Conservation (phyloP, 2,888 invertebrate genomes). For the Metellina segmentata region DNA sequence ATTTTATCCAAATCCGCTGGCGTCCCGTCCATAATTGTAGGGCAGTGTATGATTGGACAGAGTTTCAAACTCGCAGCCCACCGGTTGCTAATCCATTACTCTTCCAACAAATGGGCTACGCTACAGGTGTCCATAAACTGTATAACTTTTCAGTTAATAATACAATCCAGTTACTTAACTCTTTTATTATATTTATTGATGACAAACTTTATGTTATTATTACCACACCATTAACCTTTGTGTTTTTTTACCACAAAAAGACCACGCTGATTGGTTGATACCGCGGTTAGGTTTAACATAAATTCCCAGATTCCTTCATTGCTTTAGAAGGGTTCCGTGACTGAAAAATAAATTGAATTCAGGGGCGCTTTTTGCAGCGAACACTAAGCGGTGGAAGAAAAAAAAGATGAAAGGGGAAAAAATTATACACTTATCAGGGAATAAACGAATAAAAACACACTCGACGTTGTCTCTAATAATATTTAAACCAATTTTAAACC, state of each 20-base stretch:
- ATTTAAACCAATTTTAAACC: conserved; percentile 1
- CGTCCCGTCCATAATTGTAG: too few relatives aligned
- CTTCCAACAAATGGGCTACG: too few relatives aligned
- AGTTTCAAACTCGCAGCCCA: too few relatives aligned
- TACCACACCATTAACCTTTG: too few relatives aligned
- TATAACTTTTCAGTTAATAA: too few relatives aligned
- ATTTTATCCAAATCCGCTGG: too few relatives aligned
- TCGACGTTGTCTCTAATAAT: not conserved
- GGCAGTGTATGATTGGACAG: too few relatives aligned
- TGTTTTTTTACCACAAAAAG: not conserved
- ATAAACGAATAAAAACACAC: not conserved
- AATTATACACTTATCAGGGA: not conserved
- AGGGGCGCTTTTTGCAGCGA: not conserved
- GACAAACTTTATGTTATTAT: too few relatives aligned
- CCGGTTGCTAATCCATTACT: too few relatives aligned
- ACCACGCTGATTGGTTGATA: not conserved
- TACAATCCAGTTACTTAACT: too few relatives aligned
- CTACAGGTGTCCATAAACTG: too few relatives aligned
- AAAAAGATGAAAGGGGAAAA: not conserved
- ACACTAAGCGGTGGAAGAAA: not conserved
- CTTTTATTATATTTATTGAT: too few relatives aligned
- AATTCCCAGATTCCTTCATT: not conserved
- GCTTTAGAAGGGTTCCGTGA: not conserved
- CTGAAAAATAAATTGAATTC: not conserved
- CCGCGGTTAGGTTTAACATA: not conserved